phyloP scores from a whole-genome alignment of 2,113 vertebrate species.

The Indicator indicator region DNA sequence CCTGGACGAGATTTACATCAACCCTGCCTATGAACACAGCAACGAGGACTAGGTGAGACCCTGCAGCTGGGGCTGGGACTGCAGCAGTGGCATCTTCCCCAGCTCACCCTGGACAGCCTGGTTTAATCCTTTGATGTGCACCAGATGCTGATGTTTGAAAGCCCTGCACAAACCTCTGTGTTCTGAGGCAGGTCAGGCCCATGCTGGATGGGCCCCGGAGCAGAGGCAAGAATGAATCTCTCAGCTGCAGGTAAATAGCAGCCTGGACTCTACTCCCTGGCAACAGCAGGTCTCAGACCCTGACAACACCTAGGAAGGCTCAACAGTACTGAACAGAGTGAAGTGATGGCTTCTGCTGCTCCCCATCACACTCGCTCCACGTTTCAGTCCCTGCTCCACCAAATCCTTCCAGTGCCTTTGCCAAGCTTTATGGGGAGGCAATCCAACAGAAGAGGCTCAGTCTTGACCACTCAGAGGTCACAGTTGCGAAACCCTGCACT shows the following conservation, averaged over 20 bases:
- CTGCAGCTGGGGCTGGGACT: rapidly evolving
- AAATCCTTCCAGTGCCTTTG: neutral
- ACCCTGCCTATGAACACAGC: constrained; percentile 19
- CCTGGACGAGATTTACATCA: constrained; percentile 28
- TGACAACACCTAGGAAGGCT: neutral
- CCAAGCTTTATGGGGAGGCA: neutral
- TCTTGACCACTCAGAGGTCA: neutral
- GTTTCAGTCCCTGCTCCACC: neutral
- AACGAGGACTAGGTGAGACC: neutral
- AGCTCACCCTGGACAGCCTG: rapidly evolving
- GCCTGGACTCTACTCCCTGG: neutral
- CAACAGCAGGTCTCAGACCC: neutral
- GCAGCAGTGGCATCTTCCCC: neutral
- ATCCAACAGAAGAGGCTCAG: neutral
- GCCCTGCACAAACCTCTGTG: neutral
- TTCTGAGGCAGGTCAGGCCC: neutral
- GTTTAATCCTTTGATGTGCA: neutral
- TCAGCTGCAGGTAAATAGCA: neutral
- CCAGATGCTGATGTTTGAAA: neutral
- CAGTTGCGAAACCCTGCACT: neutral
- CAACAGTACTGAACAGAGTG: neutral
- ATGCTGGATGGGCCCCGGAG: neutral
- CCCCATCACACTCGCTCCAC: neutral
- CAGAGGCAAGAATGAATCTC: neutral
- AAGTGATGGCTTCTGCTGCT: neutral